Evolutionary conservation across 2,888 invertebrate species (phyloP), one percentile per base, ranked within the genome.

Genomic region (Eupeodes latifasciatus): DNA sequence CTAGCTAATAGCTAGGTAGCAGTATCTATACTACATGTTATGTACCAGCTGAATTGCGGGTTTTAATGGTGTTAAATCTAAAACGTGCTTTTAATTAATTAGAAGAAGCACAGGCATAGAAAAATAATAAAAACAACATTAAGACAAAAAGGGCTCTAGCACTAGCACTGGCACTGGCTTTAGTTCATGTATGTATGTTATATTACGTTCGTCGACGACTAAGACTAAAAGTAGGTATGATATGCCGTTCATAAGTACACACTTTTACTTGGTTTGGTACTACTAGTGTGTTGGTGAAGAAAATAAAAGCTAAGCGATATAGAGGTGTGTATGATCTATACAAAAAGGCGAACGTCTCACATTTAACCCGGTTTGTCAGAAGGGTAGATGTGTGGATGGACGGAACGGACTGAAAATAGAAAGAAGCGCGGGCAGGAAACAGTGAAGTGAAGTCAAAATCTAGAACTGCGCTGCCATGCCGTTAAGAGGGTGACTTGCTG

Each of bases 1-100:
- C 27, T 55, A 5, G 36, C 51, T 59, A 27, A 81, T 14, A 66
- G 66, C 19, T 71, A 47, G 44, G 55, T 49, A 40, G 16, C 69
- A 72, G 14, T n/a, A 59, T 27, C 27, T 49, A 3, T n/a, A 5
- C 51, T 51, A n/a, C 51, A n/a, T 51, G 3, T 5, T n/a, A n/a
- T 44, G 34, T 53, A 53, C 67, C 69, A 49, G 34, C 75, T 82
- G 78, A 81, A 81, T 80, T 85, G 78, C 75, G 64, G 74, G 76
- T 76, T 79, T 82, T 89, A 82, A 85, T 85, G 89, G 89, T 89
- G 89, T 89, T 82, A 89, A 89, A 81, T 85, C 85, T 74, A 82
- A 86, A 88, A 87, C 67, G 86, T 89, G 88, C 89, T 86, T 85
- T 88, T 89, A 89, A 90, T 89, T 89, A 89, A 89, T 80, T 82